Percentiles rank a stretch among this genome's conserved stretches.
These are phyloP conservation scores for Papilio machaon DNA, from an alignment of 1,140 invertebrate species.

Conservation along the genomic window DNA sequence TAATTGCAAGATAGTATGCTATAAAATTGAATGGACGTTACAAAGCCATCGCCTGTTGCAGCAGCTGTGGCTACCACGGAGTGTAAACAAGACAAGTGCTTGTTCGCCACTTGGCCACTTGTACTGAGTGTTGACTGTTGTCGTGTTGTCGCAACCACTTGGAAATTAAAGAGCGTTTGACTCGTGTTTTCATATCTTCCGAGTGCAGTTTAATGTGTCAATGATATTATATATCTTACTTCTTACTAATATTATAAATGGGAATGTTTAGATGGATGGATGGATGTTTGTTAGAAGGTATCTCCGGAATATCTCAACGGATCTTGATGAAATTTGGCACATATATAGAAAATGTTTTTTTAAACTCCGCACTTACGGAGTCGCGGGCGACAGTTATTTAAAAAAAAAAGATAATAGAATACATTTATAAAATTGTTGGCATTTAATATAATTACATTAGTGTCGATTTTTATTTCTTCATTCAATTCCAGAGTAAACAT, in stretches of 20 bases:
- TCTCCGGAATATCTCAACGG: too few relatives aligned
- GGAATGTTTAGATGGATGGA: too few relatives aligned
- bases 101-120: not conserved
- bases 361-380: too few relatives aligned
- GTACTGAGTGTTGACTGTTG: not conserved
- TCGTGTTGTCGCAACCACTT: not conserved
- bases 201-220: not conserved
- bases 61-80: not conserved
- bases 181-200: conserved; percentile 3
- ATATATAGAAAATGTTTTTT: too few relatives aligned
- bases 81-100: conserved; percentile 18
- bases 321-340: too few relatives aligned
- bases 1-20: not conserved
- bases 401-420: not conserved
- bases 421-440: not conserved
- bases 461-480: not conserved
- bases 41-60: not conserved
- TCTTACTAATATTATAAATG: too few relatives aligned
- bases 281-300: too few relatives aligned
- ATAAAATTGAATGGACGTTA: not conserved
- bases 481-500: not conserved
- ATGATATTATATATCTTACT: not conserved
- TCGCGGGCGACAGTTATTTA: too few relatives aligned
- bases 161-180: conserved; percentile 9
- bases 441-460: not conserved